Evolutionary conservation across 2,888 invertebrate species (phyloP), one percentile per base, ranked within the genome.

Genomic region (Diarsia rubi): DNA sequence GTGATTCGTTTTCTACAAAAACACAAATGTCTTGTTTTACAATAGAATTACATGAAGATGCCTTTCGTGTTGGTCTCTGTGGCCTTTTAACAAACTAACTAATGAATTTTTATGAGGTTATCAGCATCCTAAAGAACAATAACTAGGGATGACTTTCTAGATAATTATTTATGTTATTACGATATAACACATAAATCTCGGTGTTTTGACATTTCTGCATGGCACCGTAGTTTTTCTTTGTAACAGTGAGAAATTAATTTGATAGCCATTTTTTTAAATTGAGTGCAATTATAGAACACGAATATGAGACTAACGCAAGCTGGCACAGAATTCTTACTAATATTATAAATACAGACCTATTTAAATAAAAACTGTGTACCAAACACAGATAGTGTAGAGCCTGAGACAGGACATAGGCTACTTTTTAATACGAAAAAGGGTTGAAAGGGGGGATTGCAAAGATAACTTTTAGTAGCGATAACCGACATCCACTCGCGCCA

Each of bases 1-100:
- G 59, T 97, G 97, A 79, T 97, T 97, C 0, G 97, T 94, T 95
- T 97, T 97, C 93, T 96, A 90, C 16, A 91, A 90, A 37, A 37
- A 8, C 37, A 37, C 37, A 8, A 37, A 37, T 37, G 37, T 37
- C 37, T 37, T 6, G 37, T 37, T 37, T 8, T 37, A 37, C 37
- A 37, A 37, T 37, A 37, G 37, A 8, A 52, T 11, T n/a, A n/a
- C 21, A 49, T 11, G 12, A 24, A 54, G 24, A 12, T 5, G 12
- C 12, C n/a, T n/a, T 12, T 52, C 11, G 21, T n/a, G 52, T 52
- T 52, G n/a, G 12, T 12, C n/a, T 6, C 24, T 24, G 12, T 24
- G 24, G 1, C 54, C 1, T n/a, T 52, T 52, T 52, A 52, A n/a
- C n/a, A 52, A 52, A 52, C n/a, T n/a, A 5, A 11, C n/a, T n/a